Evolutionary conservation across 1,140 invertebrate genomes (phyloP), one percentile per base, ranked within the genome.

Genomic region (Agrypnia vestita): DNA sequence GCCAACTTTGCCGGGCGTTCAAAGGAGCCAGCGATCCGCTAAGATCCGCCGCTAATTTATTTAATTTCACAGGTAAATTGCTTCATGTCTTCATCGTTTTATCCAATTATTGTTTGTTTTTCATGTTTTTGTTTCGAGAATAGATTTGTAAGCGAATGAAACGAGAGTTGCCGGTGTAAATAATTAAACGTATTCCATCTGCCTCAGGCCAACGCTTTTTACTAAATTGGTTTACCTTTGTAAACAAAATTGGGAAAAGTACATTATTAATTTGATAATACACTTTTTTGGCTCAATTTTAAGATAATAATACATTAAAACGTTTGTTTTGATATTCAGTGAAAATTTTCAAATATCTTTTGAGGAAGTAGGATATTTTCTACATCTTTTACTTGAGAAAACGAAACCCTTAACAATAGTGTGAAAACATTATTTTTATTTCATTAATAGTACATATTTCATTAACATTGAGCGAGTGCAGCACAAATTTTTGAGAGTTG

Each of bases 31-130:
- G 56, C 73, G 55, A 62, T 25, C 43, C 71, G 71, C 67, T 71
- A 71, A 73, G 71, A 56, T 12, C 62, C 44, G 55, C 73, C 56
- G 73, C 56, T 76, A 76, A 75, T 75, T 75, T 75, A 59, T 35
- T 75, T 75, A 75, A 75, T 75, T 76, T 76, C 59, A 77, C 75
- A 77, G 75, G 75, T 77, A 77, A 77, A 77, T 77, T 51, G 61
- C 15, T 77, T 67, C 61, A 76, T 25, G 43, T 64, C 75, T 77
- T 67, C 61, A 67, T 67, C 49, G 61, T 67, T 77, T 64, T 51
- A 77, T 77, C 75, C 59, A 77, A 76, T 76, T 76, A 76, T 56
- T 49, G 43, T 77, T 77, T 56, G 53, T 77, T 77, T 77, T 77
- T 73, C 71, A 56, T 73, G 56, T 76, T 76, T 35, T 76, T 76